Evolutionary conservation across 2,113 vertebrate species (phyloP).

Genomic region (Donacobius atricapilla): DNA sequence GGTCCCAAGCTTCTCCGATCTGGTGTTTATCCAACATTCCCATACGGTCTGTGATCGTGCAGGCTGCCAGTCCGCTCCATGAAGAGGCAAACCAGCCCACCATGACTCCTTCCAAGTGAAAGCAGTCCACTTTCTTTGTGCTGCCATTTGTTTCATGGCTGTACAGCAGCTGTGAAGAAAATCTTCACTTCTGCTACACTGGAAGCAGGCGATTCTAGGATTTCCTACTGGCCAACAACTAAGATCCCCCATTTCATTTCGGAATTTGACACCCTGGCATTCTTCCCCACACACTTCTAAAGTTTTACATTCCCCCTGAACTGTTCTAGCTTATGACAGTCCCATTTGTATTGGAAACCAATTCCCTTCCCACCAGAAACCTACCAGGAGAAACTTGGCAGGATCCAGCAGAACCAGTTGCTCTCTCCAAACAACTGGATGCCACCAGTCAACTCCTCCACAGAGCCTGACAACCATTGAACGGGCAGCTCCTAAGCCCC

Average conservation of each 20-base stretch:
- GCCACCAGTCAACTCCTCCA: not conserved
- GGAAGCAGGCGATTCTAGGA: not conserved
- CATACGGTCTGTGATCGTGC: not conserved
- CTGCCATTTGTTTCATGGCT: not conserved
- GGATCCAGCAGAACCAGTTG: not conserved
- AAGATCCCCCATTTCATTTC: not conserved
- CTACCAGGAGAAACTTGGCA: not conserved
- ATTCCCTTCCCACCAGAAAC: not conserved
- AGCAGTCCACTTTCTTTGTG: not conserved
- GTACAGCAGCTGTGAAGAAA: not conserved
- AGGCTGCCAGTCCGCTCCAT: not conserved
- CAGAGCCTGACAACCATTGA: not conserved
- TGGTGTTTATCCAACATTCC: conserved; percentile 26
- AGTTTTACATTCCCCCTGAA: not conserved
- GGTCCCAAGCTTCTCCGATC: not conserved
- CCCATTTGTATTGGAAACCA: not conserved
- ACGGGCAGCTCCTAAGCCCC: not conserved
- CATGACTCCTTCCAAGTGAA: not conserved
- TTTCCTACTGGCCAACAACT: not conserved
- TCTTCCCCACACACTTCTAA: not conserved
- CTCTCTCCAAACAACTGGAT: not conserved
- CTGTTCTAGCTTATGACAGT: not conserved
- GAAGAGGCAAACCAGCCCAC: not conserved
- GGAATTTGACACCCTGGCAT: not conserved
- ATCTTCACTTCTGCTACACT: not conserved